Base-by-base conservation (phyloP, 2,888 invertebrate genomes). In the Protodeltote pygarga region DNA sequence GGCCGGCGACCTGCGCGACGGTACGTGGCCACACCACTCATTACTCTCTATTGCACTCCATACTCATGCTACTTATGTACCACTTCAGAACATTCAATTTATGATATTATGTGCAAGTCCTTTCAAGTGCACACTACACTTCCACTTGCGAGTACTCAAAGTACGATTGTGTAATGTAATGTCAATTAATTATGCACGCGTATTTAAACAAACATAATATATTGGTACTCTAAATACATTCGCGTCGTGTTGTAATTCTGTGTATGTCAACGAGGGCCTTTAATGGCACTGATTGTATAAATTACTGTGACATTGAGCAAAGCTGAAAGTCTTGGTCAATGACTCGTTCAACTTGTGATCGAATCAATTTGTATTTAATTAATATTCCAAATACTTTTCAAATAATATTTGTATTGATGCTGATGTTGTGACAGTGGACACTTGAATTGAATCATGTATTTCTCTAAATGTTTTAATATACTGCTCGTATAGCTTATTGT, bases 1-100 rank as follows among this genome's bases (percentile, higher is more conserved):
- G 92, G 98, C 98, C 17, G 97, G 97, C 5, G 98, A 98, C 87
- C 93, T 98, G 60, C 93, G 97, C 85, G 74, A 75, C 66, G 83
- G 83, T 83, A 19, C 35, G 73, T 62, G 25, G 29, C 59, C 20
- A 27, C 33, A 19, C 28, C 32, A 8, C 5, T 23, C 19, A 19
- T 0, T 1, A 11, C 11, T 10, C n/a, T n/a, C n/a, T n/a, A n/a
- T n/a, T n/a, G 8, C 6, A 1, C 5, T 11, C 10, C 9, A 10
- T 11, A 13, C 3, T 8, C 2, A 5, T 20, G 4, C 2, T 0
- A 15, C 8, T 5, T 6, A 11, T 20, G 6, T 14, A 14, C 6
- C 2, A n/a, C n/a, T n/a, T 21, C 2, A 5, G 2, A 9, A 16
- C 3, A 23, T 15, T 5, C 25, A n/a, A 15, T 10, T 6, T 14